Evolutionary conservation across 2,797 vertebrate species (phyloP).

Genomic region (Chromobotia macracanthus): DNA sequence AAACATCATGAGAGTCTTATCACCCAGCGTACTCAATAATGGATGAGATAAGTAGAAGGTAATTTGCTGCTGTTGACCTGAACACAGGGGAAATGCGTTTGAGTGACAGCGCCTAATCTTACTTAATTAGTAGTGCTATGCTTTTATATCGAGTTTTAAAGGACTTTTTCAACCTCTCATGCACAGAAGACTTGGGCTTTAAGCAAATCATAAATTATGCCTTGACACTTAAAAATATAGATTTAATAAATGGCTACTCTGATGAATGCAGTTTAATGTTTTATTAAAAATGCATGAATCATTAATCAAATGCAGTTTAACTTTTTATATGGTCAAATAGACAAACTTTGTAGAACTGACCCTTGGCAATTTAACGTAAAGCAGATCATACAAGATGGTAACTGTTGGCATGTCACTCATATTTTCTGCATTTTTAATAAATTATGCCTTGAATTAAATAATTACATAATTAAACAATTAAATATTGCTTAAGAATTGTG

Average conservation of each 20-base stretch:
- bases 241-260: neutral
- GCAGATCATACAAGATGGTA: too few species aligned
- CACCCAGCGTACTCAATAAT: neutral
- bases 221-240: neutral
- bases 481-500: too few species aligned
- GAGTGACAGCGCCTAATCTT: neutral
- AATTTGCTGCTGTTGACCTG: slow-evolving; percentile 2
- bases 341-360: neutral
- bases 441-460: too few species aligned
- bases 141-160: neutral
- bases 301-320: neutral
- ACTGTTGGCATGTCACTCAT: neutral
- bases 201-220: neutral
- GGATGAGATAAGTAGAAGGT: neutral
- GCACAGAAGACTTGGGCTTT: neutral
- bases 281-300: neutral
- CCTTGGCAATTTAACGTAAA: neutral
- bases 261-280: neutral
- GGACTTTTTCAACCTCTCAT: neutral
- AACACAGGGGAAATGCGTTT: neutral
- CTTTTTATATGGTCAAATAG: neutral
- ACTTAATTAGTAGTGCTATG: neutral
- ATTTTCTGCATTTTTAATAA: neutral
- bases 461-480: too few species aligned
- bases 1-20: neutral